phyloP scores from a whole-genome alignment of 2,888 invertebrate genomes.

The Microchrysa polita region DNA sequence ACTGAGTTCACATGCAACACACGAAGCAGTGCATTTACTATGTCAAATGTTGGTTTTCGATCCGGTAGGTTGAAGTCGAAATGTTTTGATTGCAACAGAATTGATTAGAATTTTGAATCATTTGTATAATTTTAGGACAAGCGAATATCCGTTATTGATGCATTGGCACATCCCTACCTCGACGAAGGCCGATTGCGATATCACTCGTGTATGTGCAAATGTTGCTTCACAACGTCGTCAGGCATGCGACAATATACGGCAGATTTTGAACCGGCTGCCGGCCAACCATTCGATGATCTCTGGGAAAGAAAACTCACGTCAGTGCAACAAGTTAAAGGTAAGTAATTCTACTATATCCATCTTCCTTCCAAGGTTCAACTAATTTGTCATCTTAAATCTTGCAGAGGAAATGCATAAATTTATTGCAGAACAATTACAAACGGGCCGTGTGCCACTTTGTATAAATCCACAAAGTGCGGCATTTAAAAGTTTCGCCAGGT shows the following conservation, averaged over 20 bases:
- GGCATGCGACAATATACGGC: slow-evolving; percentile 89
- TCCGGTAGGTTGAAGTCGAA: slow-evolving; percentile 75
- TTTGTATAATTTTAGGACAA: slow-evolving; percentile 73
- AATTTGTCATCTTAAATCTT: slow-evolving; percentile 60
- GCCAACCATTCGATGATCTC: slow-evolving; percentile 91
- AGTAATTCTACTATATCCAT: slow-evolving; percentile 39
- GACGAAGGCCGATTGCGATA: slow-evolving; percentile 98
- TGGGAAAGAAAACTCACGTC: slow-evolving; percentile 96
- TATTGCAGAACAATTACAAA: slow-evolving; percentile 95
- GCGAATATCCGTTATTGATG: slow-evolving; percentile 93
- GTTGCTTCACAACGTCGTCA: slow-evolving; percentile 85
- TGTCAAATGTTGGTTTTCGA: slow-evolving; percentile 98
- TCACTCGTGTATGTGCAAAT: slow-evolving; percentile 99
- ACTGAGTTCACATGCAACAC: slow-evolving; percentile 91
- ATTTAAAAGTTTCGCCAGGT: slow-evolving; percentile 99
- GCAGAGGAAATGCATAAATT: slow-evolving; percentile 99
- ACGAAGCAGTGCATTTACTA: slow-evolving; percentile 97
- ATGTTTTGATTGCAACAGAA: background rate
- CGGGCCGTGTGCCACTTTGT: slow-evolving; percentile 96
- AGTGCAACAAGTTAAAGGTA: slow-evolving; percentile 95
- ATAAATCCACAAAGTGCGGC: slow-evolving; percentile 99
- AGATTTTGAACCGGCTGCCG: slow-evolving; percentile 93
- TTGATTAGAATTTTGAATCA: background rate
- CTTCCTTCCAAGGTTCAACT: slow-evolving; percentile 27
- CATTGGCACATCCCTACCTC: slow-evolving; percentile 95